Conservation (phyloP, 2,113 vertebrate genomes). For the Callaeas wilsoni region DNA sequence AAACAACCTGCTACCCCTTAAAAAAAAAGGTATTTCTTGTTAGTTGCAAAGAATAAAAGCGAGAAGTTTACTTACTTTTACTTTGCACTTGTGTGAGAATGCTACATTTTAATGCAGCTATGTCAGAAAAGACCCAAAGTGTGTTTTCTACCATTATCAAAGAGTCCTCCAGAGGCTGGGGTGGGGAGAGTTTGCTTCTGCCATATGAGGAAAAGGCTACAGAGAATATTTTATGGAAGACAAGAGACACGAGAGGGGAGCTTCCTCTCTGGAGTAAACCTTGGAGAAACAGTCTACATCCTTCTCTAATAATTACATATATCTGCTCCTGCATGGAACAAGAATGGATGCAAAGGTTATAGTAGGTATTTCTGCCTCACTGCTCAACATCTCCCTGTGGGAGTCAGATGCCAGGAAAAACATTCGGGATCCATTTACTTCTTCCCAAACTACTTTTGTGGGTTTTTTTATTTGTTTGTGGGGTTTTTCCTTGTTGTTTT, state of each 20-base stretch:
- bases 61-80: not conserved
- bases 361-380: not conserved
- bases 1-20: constrained; percentile 38
- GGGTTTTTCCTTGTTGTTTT: not conserved
- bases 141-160: not conserved
- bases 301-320: accelerated
- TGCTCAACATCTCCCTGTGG: not conserved
- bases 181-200: not conserved
- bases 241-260: not conserved
- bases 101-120: not conserved
- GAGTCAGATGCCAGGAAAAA: not conserved
- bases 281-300: not conserved
- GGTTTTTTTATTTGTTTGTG: not conserved
- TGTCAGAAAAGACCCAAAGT: not conserved
- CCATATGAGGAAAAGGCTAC: not conserved
- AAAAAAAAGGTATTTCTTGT: not conserved
- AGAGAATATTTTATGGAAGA: not conserved
- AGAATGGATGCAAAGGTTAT: not conserved
- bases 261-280: not conserved
- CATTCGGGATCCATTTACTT: not conserved
- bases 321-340: not conserved
- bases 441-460: not conserved
- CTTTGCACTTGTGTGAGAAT: not conserved
- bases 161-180: not conserved
- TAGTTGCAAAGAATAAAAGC: not conserved